Conservation (phyloP, 1,140 invertebrate genomes). For the Lamellibrachia luymesi region DNA sequence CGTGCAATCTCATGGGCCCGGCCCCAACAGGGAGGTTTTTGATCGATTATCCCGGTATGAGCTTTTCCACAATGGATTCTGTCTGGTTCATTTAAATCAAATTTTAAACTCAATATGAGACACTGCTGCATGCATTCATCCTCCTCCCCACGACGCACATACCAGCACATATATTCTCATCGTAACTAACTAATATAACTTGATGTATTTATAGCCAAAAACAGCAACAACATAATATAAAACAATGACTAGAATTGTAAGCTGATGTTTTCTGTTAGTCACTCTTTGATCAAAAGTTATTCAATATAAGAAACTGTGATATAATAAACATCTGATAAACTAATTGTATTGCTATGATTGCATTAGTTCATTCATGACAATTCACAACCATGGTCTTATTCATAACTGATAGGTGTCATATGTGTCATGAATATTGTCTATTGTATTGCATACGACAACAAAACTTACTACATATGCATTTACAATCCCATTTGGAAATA, state of each 20-base stretch:
- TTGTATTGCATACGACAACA: no score
- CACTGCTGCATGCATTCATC: background rate
- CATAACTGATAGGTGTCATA: no score
- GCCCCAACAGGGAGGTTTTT: background rate
- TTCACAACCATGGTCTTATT: no score
- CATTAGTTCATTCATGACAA: no score
- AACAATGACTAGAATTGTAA: background rate
- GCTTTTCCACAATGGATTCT: background rate
- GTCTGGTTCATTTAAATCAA: background rate
- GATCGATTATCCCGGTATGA: background rate
- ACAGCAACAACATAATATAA: no score
- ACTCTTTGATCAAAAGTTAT: background rate
- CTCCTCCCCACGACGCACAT: background rate
- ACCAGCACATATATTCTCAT: background rate
- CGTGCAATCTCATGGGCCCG: background rate
- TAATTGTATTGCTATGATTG: no score
- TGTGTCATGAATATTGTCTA: no score
- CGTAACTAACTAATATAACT: no score
- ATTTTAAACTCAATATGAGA: background rate
- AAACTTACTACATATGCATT: no score
- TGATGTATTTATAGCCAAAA: no score
- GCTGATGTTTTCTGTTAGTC: background rate
- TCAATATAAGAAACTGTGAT: background rate
- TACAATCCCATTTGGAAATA: no score
- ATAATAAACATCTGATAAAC: no score